Base-by-base conservation (phyloP, 2,888 invertebrate species). In the Nasonia oneida region DNA sequence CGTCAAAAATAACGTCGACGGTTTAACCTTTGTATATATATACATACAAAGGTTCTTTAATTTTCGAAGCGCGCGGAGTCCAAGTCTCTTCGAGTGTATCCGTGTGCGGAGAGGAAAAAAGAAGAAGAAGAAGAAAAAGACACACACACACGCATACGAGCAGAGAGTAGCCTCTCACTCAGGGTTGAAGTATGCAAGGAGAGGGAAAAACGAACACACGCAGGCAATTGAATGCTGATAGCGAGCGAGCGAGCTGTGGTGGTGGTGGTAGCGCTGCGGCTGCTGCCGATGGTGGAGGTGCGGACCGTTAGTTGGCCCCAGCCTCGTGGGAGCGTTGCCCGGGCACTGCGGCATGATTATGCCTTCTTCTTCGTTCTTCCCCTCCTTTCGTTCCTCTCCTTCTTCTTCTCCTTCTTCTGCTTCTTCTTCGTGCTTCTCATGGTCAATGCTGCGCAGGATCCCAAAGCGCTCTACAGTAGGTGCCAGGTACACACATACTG, bases 241-340 rank as follows among this genome's bases (percentile, higher is more conserved):
- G 53, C 15, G 73, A 37, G 53, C 15, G 75, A 29, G 29, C 29
- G 29, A 29, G 29, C 73, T 47, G 37, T 12, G 87, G 77, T 88
- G 88, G 87, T 78, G 70, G 84, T 81, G 61, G 67, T 85, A 64
- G 84, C 53, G 57, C 83, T 80, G 80, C 47, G 64, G 61, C 47
- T 14, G 71, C 14, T 91, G 29, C 29, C 29, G 29, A 29, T 29
- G 89, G 92, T 91, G 92, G 92, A 92, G 93, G 92, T 81, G 89
- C 88, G 91, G 90, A 93, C 93, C 93, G 93, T 93, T 93, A 93
- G 92, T 92, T 93, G 93, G 93, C 93, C 93, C 92, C 91, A 91
- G 92, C 91, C 86, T 88, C 88, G 89, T 92, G 93, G 93, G 93
- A 93, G 90, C 93, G 93, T 91, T 93, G 93, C 91, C 93, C 93